Conservation (phyloP, 2,888 invertebrate genomes). For the Sepioteuthis lessoniana region DNA sequence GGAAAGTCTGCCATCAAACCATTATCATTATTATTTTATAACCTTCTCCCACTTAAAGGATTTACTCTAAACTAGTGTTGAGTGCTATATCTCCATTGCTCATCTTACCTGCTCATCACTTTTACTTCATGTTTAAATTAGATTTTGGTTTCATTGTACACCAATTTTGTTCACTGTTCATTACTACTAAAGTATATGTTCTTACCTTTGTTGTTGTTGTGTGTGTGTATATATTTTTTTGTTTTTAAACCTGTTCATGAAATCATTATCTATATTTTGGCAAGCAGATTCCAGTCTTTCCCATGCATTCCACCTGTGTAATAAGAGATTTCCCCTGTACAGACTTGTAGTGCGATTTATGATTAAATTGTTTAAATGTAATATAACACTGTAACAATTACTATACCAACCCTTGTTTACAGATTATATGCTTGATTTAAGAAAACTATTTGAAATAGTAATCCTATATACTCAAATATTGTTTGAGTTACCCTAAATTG, state of each 20-base stretch:
- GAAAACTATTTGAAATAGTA: too few species aligned
- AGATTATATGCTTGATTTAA: too few species aligned
- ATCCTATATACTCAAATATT: too few species aligned
- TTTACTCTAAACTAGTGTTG: neutral
- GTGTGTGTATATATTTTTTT: too few species aligned
- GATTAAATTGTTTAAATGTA: neutral
- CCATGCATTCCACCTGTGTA: neutral
- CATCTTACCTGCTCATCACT: neutral
- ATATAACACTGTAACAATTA: too few species aligned
- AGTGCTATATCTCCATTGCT: neutral
- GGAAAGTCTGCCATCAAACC: slow-evolving; percentile 33
- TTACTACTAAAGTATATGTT: neutral
- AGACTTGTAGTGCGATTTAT: neutral
- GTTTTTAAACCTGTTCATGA: neutral
- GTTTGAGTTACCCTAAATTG: too few species aligned
- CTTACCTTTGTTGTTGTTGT: neutral
- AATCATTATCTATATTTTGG: neutral
- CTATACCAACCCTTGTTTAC: too few species aligned
- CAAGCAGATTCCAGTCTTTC: neutral
- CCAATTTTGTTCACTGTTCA: neutral
- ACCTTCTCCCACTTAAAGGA: neutral
- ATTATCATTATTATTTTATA: neutral
- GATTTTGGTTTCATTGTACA: neutral
- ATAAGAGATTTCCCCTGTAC: neutral
- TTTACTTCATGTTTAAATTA: neutral